These are phyloP conservation scores for Ibidorhyncha struthersii DNA, from an alignment of 2,113 vertebrate species.

Conservation along the genomic window DNA sequence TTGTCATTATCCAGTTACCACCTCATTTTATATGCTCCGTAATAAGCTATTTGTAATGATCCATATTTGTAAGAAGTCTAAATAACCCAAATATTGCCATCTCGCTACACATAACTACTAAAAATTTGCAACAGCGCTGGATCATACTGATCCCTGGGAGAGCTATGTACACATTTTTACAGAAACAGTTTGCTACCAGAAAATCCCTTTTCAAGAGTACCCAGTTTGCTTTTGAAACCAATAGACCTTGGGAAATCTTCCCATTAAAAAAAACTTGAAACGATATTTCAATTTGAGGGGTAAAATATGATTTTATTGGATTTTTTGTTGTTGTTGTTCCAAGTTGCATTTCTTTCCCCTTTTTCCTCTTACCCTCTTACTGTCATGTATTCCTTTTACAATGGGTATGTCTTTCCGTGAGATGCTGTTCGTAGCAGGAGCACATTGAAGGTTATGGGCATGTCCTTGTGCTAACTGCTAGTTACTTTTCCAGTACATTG, in stretches of 20 bases:
- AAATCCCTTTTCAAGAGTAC: constrained; percentile 4
- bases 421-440: background rate
- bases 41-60: constrained; percentile 41
- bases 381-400: background rate
- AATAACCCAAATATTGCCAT: constrained; percentile 50
- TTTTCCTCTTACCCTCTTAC: background rate
- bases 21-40: constrained; percentile 30
- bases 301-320: background rate
- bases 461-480: background rate
- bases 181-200: background rate
- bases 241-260: background rate
- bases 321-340: background rate
- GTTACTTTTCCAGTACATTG: background rate
- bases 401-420: background rate
- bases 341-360: background rate
- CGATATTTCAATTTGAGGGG: background rate
- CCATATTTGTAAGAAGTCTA: constrained; percentile 10
- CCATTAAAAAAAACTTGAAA: background rate
- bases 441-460: background rate
- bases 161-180: background rate
- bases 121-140: constrained; percentile 32
- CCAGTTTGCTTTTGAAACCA: background rate
- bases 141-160: constrained; percentile 9
- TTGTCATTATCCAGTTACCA: constrained; percentile 54
- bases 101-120: constrained; percentile 21